These are phyloP conservation scores for Kryptolebias ocellatus DNA, from an alignment of 2,797 vertebrate genomes.

Conservation along the genomic window DNA sequence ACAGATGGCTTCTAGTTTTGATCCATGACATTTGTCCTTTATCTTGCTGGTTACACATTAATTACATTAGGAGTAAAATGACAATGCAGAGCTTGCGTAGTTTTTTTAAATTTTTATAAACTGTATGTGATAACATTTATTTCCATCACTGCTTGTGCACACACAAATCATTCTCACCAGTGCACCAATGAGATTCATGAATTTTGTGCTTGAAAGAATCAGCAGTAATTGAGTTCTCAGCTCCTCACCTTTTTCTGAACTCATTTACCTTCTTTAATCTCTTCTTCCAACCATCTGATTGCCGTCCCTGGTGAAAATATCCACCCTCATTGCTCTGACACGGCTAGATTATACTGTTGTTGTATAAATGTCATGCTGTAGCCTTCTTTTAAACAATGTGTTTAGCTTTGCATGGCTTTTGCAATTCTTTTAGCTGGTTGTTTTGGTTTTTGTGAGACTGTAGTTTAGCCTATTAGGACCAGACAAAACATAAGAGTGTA, in stretches of 20 bases:
- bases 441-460: too few species aligned
- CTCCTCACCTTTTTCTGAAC: conserved; percentile 23
- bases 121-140: neutral
- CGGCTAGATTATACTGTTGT: conserved; percentile 22
- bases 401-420: conserved; percentile 11
- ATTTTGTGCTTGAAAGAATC: conserved; percentile 20
- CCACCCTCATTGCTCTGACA: conserved; percentile 15
- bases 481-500: too few species aligned
- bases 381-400: neutral
- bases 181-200: neutral
- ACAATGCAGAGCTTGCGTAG: neutral
- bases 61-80: conserved; percentile 5
- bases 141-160: neutral
- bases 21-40: neutral
- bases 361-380: neutral
- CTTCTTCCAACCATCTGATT: conserved; percentile 26
- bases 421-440: neutral
- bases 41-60: neutral
- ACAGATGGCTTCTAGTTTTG: neutral
- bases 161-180: neutral
- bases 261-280: conserved; percentile 44
- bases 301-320: conserved; percentile 22
- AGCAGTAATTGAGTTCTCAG: conserved; percentile 38
- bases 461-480: too few species aligned
- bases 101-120: neutral